These are phyloP conservation scores for Cosmia pyralina DNA, from an alignment of 2,888 invertebrate species.

Conservation along the genomic window DNA sequence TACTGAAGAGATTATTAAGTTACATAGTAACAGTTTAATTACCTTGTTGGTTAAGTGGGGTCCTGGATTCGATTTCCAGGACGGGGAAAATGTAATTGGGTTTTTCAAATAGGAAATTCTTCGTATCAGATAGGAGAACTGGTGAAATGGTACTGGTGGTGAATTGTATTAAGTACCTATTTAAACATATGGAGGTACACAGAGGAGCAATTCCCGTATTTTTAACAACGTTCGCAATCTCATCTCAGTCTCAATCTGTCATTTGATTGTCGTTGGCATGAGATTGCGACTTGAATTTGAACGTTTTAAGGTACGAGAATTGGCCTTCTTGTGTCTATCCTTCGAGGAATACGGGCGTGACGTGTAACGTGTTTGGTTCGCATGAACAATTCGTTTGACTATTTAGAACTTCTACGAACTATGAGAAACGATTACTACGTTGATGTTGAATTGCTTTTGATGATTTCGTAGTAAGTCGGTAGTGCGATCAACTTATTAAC, in stretches of 20 bases:
- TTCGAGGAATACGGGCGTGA: not conserved
- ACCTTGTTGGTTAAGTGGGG: not conserved
- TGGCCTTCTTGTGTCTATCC: not conserved
- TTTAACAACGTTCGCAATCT: too few species aligned
- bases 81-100: not conserved
- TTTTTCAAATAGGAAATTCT: not conserved
- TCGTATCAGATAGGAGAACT: too few species aligned
- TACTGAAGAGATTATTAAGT: not conserved
- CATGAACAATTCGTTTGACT: constrained; percentile 13
- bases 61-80: not conserved
- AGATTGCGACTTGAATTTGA: too few species aligned
- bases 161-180: too few species aligned
- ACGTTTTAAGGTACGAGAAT: too few species aligned
- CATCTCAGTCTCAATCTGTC: too few species aligned
- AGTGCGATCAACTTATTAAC: not conserved
- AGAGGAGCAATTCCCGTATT: too few species aligned
- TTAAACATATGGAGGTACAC: too few species aligned
- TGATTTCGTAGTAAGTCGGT: not conserved
- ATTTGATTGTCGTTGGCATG: too few species aligned
- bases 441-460: not conserved
- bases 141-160: too few species aligned
- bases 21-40: not conserved
- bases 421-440: not conserved
- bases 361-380: not conserved
- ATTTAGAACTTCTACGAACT: constrained; percentile 5